Evolutionary conservation across 1,140 invertebrate genomes (phyloP).

Genomic region (Episyrphus balteatus): DNA sequence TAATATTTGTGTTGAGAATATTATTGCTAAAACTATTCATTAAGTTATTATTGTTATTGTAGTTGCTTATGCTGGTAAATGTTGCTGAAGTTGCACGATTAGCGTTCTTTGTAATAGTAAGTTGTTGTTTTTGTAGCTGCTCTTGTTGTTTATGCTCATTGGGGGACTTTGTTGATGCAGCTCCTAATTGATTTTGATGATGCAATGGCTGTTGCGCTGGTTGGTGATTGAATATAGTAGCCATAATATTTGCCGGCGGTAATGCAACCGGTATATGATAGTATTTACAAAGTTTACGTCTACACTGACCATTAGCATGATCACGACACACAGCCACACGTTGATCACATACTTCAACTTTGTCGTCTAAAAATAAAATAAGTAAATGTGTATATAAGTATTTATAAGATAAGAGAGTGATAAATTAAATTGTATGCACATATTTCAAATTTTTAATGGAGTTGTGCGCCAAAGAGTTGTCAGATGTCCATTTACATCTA

Average conservation of each 20-base stretch:
- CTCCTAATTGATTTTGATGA: constrained; percentile 3
- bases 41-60: constrained; percentile 29
- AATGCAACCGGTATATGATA: constrained; percentile 80
- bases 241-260: constrained; percentile 53
- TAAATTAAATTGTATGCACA: no score
- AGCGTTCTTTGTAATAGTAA: constrained; percentile 27
- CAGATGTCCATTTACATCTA: no score
- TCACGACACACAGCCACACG: constrained; percentile 89
- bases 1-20: not conserved
- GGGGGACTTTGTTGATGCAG: constrained; percentile 2
- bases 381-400: not conserved
- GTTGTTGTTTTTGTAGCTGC: constrained; percentile 13
- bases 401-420: not conserved
- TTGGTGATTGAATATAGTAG: constrained; percentile 30
- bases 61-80: constrained; percentile 1
- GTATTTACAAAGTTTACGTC: constrained; percentile 84
- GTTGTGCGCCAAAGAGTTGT: no score
- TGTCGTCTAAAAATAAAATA: constrained; percentile 54
- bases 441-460: no score
- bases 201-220: constrained; percentile 13
- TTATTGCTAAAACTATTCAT: constrained; percentile 21
- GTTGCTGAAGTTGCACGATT: constrained; percentile 23
- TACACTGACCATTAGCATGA: constrained; percentile 81
- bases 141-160: constrained; percentile 12
- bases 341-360: constrained; percentile 85